Evolutionary conservation across 2,888 invertebrate species (phyloP).

Genomic region (Lochmaea crataegi): DNA sequence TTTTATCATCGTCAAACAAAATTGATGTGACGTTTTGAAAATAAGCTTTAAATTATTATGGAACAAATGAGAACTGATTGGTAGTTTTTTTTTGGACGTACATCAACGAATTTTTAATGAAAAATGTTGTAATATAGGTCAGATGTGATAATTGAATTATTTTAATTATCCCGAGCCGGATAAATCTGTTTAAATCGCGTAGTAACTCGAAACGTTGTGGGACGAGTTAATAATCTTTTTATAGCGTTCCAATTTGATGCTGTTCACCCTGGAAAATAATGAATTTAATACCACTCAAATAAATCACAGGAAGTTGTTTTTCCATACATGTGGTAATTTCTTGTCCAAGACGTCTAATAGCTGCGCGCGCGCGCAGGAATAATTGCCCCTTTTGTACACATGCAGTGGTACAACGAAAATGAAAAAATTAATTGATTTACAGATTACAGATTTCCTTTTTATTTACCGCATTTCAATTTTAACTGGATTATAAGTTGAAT

Average conservation of each 20-base stretch:
- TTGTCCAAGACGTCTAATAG: too few species aligned
- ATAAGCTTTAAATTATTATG: not conserved
- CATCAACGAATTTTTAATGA: not conserved
- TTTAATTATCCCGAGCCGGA: not conserved
- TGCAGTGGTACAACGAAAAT: too few species aligned
- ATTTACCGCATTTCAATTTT: too few species aligned
- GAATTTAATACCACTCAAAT: too few species aligned
- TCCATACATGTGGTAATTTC: too few species aligned
- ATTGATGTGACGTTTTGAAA: constrained; percentile 3
- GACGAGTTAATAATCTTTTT: not conserved
- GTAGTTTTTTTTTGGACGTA: not conserved
- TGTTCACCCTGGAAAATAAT: not conserved
- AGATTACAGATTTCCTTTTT: too few species aligned
- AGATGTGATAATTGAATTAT: constrained; percentile 9
- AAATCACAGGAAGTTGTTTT: too few species aligned
- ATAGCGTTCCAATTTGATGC: not conserved
- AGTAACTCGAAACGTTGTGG: not conserved
- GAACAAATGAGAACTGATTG: not conserved
- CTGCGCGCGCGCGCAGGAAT: too few species aligned
- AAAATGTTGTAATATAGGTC: constrained; percentile 11
- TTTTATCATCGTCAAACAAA: not conserved
- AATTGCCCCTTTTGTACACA: too few species aligned
- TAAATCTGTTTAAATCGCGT: not conserved
- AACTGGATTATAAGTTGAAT: too few species aligned
- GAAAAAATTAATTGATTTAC: too few species aligned